A percentile compares a stretch with the other conserved stretches of the same genome.
These are phyloP conservation scores for Yasuhikotakia modesta DNA, from an alignment of 2,797 vertebrate genomes.

Conservation along the genomic window DNA sequence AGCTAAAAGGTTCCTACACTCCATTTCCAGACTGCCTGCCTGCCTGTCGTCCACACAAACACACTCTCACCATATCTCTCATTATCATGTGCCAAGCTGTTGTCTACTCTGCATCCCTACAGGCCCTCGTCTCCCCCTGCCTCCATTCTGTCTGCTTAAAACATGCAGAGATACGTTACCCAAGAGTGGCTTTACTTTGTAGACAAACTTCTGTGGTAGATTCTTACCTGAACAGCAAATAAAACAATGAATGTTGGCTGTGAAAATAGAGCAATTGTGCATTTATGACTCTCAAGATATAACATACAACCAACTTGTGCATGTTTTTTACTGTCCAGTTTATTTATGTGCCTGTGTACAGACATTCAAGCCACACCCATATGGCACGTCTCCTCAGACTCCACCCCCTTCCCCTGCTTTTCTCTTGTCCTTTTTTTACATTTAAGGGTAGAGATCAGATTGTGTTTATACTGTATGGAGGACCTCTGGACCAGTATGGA, in stretches of 20 bases:
- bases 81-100: slow-evolving; percentile 80
- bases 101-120: slow-evolving; percentile 45
- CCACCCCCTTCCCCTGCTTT: neutral
- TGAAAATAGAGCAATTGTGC: slow-evolving; percentile 65
- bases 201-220: slow-evolving; percentile 81
- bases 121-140: too few species aligned
- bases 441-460: slow-evolving; percentile 54
- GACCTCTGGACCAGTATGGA: slow-evolving; percentile 31
- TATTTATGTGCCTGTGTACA: slow-evolving; percentile 84
- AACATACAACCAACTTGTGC: slow-evolving; percentile 81
- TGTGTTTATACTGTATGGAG: slow-evolving; percentile 56
- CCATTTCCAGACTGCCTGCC: slow-evolving; percentile 39
- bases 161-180: slow-evolving; percentile 63
- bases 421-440: slow-evolving; percentile 18
- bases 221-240: slow-evolving; percentile 53
- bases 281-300: slow-evolving; percentile 74
- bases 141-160: slow-evolving; percentile 40
- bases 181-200: slow-evolving; percentile 59
- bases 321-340: slow-evolving; percentile 88
- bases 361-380: slow-evolving; percentile 43
- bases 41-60: slow-evolving; percentile 52
- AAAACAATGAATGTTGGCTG: slow-evolving; percentile 52
- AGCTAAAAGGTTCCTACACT: slow-evolving; percentile 85
- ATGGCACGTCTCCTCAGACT: slow-evolving; percentile 12
- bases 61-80: slow-evolving; percentile 62